Conservation (phyloP, 2,888 invertebrate species). For the Acanthosepion lycidas region DNA sequence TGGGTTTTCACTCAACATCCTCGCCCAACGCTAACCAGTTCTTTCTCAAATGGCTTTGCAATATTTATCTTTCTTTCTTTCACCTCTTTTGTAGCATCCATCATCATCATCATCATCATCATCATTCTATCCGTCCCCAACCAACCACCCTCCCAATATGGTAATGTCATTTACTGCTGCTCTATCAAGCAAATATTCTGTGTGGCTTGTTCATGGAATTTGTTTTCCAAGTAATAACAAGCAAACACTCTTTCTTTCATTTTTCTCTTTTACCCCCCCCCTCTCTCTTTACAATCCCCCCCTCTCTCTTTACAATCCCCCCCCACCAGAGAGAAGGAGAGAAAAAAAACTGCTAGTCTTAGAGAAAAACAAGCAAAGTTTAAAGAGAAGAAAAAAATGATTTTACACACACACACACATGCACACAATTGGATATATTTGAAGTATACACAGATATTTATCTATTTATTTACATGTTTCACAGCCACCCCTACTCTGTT, state of each 20-base stretch:
- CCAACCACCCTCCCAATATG: neutral
- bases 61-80: neutral
- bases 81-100: neutral
- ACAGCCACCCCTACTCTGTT: neutral
- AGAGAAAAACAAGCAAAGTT: neutral
- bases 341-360: neutral
- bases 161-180: neutral
- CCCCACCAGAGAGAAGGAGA: neutral
- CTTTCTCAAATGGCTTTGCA: too few species aligned
- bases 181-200: neutral
- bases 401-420: neutral
- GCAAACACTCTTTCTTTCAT: neutral
- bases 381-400: neutral
- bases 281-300: too few species aligned
- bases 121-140: neutral
- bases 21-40: too few species aligned
- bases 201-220: constrained; percentile 33
- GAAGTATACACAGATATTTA: neutral
- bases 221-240: neutral
- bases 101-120: neutral
- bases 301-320: too few species aligned
- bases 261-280: neutral
- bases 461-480: neutral
- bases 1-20: too few species aligned
- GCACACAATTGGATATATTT: neutral